Evolutionary conservation across 2,113 vertebrate species (phyloP), one percentile per base, ranked within the genome.

Genomic region (Dipodomys stephensi): DNA sequence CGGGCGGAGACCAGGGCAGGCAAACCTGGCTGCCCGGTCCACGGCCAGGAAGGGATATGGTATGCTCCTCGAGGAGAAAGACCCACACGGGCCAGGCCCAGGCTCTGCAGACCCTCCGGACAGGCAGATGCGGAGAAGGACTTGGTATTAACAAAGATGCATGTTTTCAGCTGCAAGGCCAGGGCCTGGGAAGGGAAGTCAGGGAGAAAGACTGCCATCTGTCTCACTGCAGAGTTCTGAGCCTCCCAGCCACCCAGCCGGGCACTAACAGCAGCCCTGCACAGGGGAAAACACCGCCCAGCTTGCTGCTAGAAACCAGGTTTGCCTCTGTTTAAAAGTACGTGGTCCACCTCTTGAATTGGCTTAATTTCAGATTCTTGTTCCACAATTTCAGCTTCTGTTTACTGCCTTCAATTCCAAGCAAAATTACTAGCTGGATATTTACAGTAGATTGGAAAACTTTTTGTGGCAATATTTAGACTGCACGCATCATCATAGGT

Each of bases 361-460:
- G 83, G 19, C 83, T 88, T 19, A 28, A 1, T 92, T 62, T 87
- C 67, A 96, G 67, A 64, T 76, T 12, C 27, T 93, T 81, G 44
- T 23, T 90, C 57, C 20, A 44, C 68, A 46, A 60, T 49, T 19
- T 92, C 69, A 87, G 65, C 27, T 72, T 87, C 22, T 84, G 68
- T 92, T 96, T 92, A 60, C 74, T 80, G 23, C 22, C 82, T 57
- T 64, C 62, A 96, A 96, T 88, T 86, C 89, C 16, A 57, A 60
- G 53, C 15, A 80, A 57, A 85, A 6, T 16, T 62, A 95, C 94
- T 80, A 94, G 71, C 95, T 95, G 90, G 96, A 83, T 44, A 93
- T 94, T 97, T 97, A 77, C 32, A 69, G 4, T 83, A 94, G 32
- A 86, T 96, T 95, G 95, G 87, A 81, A 74, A 65, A 93, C 93